A percentile compares a stretch with the other conserved stretches of the same genome.
phyloP scores from a whole-genome alignment of 2,888 invertebrate species.

The Orchesellides sinensis region DNA sequence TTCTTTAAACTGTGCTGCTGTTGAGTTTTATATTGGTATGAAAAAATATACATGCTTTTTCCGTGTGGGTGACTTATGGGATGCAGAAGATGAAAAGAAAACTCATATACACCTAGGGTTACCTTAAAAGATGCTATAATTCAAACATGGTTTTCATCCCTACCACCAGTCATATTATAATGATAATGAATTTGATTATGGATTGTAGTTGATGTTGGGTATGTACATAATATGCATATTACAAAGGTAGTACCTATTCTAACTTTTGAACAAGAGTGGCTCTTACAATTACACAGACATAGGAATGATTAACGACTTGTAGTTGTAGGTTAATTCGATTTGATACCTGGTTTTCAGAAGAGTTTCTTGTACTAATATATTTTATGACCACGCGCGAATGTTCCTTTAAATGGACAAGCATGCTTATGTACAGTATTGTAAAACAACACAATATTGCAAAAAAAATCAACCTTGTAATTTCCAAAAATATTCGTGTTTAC shows the following conservation, averaged over 20 bases:
- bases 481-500: conserved; percentile 1
- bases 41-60: conserved; percentile 17
- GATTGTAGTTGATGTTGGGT: not conserved
- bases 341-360: conserved; percentile 20
- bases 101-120: not conserved
- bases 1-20: not conserved
- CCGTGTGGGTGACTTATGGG: conserved; percentile 65
- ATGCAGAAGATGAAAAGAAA: not conserved
- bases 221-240: conserved; percentile 41
- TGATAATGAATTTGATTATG: conserved; percentile 18
- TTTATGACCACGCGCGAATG: conserved; percentile 27
- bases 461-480: conserved; percentile 19
- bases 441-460: conserved; percentile 3
- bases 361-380: not conserved
- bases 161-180: not conserved
- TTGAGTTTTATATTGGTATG: not conserved
- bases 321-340: conserved; percentile 60
- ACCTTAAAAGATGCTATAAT: no score
- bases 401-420: not conserved
- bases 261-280: conserved; percentile 27
- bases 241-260: conserved; percentile 20
- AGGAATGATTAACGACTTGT: conserved; percentile 62
- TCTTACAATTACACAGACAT: no score
- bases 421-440: no score
- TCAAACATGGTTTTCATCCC: no score